phyloP scores from a whole-genome alignment of 2,797 vertebrate species.

The Centropyge bicolor region DNA sequence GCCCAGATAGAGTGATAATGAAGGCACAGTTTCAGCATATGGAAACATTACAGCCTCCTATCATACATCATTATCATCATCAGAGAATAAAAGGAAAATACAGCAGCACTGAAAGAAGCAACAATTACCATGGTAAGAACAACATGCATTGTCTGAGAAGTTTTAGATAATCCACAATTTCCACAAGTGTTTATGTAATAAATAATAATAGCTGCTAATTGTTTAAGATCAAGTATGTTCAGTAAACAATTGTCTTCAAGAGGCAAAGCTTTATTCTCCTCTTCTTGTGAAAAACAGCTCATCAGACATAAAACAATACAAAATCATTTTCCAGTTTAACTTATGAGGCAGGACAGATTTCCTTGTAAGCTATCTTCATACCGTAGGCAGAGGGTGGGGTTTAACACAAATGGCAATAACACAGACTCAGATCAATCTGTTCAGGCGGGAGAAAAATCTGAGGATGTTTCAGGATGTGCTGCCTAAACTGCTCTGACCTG shows the following conservation, averaged over 20 bases:
- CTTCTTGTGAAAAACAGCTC: background rate
- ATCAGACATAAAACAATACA: background rate
- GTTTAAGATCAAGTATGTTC: background rate
- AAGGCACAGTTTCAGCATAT: slow-evolving; percentile 18
- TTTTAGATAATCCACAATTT: background rate
- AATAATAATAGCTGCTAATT: background rate
- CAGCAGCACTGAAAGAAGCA: background rate
- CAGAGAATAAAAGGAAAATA: background rate
- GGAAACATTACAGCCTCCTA: background rate
- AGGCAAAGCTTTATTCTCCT: background rate
- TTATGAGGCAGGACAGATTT: background rate
- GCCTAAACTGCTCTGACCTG: slow-evolving; percentile 29
- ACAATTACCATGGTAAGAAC: background rate
- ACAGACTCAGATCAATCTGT: slow-evolving; percentile 15
- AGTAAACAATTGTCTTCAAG: background rate
- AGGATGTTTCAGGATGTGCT: slow-evolving; percentile 29
- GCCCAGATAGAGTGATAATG: background rate
- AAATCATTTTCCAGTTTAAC: background rate
- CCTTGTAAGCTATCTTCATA: background rate
- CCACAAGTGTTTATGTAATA: background rate
- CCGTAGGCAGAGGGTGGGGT: background rate
- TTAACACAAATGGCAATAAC: slow-evolving; percentile 13
- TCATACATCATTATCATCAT: background rate
- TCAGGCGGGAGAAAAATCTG: slow-evolving; percentile 26
- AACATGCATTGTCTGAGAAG: background rate